phyloP scores from a whole-genome alignment of 2,797 vertebrate species.

The Pangasius sanitwongsei region DNA sequence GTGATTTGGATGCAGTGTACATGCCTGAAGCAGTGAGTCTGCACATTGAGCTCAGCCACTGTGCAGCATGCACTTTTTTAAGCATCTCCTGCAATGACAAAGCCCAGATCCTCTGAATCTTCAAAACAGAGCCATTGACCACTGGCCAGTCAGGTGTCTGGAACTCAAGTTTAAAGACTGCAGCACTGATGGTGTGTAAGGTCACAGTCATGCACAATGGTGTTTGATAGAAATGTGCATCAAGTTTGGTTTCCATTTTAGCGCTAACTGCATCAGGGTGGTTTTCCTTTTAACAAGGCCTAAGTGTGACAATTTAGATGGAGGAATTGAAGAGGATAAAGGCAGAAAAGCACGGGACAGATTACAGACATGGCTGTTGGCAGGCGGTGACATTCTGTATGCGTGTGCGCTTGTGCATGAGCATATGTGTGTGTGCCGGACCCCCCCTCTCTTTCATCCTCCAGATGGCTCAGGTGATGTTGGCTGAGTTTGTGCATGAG shows the following conservation, averaged over 20 bases:
- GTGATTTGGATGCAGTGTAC: constrained; percentile 58
- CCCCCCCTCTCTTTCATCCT: constrained; percentile 31
- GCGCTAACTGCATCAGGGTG: background rate
- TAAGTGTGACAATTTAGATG: constrained; percentile 6
- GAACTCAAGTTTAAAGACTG: background rate
- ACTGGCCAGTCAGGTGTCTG: background rate
- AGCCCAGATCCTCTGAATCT: background rate
- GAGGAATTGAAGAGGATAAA: background rate
- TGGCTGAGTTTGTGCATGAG: constrained; percentile 20
- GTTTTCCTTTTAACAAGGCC: background rate
- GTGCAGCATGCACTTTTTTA: constrained; percentile 21
- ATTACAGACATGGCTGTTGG: constrained; percentile 40
- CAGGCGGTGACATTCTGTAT: constrained; percentile 39
- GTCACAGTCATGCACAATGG: background rate
- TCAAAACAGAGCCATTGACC: background rate
- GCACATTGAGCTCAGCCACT: constrained; percentile 29
- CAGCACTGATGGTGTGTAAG: background rate
- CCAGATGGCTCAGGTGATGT: constrained; percentile 59
- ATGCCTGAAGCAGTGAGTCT: constrained; percentile 46
- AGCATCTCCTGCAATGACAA: constrained; percentile 16
- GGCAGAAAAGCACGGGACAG: background rate
- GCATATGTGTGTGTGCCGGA: constrained; percentile 18
- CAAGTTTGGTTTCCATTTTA: background rate
- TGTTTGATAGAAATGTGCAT: background rate
- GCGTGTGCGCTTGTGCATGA: constrained; percentile 6